phyloP scores from a whole-genome alignment of 2,113 vertebrate species.

The Myanophis thanlyinensis region DNA sequence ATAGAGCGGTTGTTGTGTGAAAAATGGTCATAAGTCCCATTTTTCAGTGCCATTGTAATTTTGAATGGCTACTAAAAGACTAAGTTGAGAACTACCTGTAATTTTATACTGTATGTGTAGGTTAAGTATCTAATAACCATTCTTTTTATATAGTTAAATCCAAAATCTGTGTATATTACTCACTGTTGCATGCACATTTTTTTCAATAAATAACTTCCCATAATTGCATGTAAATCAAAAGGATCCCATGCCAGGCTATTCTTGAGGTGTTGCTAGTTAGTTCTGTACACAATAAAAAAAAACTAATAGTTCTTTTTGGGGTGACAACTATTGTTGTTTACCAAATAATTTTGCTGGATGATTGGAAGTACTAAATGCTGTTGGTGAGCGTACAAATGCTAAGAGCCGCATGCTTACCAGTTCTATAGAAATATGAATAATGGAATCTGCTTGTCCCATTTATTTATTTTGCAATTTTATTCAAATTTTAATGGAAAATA shows the following conservation, averaged over 20 bases:
- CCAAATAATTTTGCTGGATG: not conserved
- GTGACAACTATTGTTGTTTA: not conserved
- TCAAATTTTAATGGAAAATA: not conserved
- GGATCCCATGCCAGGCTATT: not conserved
- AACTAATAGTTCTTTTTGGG: too few relatives aligned
- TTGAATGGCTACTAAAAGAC: not conserved
- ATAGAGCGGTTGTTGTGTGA: not conserved
- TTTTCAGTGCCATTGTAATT: not conserved
- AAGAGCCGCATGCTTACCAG: not conserved
- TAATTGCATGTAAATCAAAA: not conserved
- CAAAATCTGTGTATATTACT: not conserved
- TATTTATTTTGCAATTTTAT: not conserved
- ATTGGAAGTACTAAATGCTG: not conserved
- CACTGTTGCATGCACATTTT: not conserved
- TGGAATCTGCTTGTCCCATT: not conserved
- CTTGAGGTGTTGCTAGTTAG: not conserved
- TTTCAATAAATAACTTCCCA: not conserved
- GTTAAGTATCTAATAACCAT: not conserved
- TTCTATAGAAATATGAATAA: not conserved
- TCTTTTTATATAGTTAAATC: not conserved
- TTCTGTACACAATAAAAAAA: not conserved
- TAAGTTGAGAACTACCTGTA: not conserved
- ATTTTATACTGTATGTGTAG: not conserved
- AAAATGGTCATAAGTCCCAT: not conserved
- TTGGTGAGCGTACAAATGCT: not conserved